Evolutionary conservation across 2,797 vertebrate genomes (phyloP).

Genomic region (Pangasius larnaudii): DNA sequence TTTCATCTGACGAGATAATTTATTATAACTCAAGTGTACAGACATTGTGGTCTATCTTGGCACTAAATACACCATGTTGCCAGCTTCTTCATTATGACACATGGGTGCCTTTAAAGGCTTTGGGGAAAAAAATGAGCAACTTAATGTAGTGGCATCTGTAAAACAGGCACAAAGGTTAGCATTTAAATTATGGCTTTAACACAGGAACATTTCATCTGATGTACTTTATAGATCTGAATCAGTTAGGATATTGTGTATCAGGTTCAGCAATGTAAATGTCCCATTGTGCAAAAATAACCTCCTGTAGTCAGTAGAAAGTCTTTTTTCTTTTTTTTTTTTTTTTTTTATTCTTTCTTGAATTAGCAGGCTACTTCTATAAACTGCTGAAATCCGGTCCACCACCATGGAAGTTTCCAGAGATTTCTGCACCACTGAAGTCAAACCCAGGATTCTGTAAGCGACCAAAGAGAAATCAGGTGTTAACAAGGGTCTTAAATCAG

Average conservation of each 20-base stretch:
- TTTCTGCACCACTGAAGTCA: conserved; percentile 98
- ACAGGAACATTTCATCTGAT: neutral
- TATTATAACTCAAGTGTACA: neutral
- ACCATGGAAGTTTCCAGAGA: conserved; percentile 93
- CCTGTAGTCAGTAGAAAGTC: neutral
- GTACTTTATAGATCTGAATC: neutral
- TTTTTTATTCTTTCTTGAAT: neutral
- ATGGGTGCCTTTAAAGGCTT: neutral
- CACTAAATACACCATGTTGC: neutral
- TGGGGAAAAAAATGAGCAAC: neutral
- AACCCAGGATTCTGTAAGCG: conserved; percentile 92
- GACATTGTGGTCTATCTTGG: too few relatives aligned
- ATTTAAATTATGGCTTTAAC: conserved; percentile 33
- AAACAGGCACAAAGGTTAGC: neutral
- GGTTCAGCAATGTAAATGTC: neutral
- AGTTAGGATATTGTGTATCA: neutral
- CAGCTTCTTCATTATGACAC: neutral
- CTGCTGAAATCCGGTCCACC: conserved; percentile 95
- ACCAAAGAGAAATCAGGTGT: neutral
- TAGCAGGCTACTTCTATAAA: conserved; percentile 82
- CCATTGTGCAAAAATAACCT: too few relatives aligned
- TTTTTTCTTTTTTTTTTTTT: neutral
- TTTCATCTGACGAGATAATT: neutral
- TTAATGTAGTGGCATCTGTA: neutral
- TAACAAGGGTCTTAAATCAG: neutral